phyloP scores from a whole-genome alignment of 2,797 vertebrate genomes.

The Salmo trutta region DNA sequence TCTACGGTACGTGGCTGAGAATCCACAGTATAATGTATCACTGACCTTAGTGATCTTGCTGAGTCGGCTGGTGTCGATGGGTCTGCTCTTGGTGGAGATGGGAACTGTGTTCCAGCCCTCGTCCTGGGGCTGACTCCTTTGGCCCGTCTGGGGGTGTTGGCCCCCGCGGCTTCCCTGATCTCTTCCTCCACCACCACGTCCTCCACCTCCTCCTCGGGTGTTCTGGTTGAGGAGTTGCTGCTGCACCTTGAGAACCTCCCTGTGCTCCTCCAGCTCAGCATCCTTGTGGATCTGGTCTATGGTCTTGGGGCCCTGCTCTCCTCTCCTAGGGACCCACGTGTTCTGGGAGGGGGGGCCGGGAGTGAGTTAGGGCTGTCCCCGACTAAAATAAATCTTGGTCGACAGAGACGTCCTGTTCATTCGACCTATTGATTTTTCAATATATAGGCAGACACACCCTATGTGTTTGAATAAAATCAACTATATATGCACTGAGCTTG shows the following conservation, averaged over 20 bases:
- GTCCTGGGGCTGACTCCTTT: slow-evolving; percentile 81
- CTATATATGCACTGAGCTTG: too few relatives aligned
- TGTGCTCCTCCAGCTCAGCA: slow-evolving; percentile 91
- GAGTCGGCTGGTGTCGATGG: slow-evolving; percentile 89
- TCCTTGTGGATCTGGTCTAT: slow-evolving; percentile 99
- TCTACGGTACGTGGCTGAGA: not conserved
- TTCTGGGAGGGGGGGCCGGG: slow-evolving; percentile 65
- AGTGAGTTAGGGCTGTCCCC: not conserved
- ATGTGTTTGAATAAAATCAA: too few relatives aligned
- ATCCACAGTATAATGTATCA: not conserved
- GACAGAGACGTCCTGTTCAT: too few relatives aligned
- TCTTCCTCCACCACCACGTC: slow-evolving; percentile 39
- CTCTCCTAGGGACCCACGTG: slow-evolving; percentile 92
- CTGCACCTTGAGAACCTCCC: slow-evolving; percentile 93
- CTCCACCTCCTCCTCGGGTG: slow-evolving; percentile 65
- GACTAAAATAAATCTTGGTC: not conserved
- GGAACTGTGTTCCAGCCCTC: slow-evolving; percentile 98
- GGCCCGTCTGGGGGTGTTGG: slow-evolving; percentile 67
- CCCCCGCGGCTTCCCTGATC: slow-evolving; percentile 64
- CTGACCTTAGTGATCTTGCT: slow-evolving; percentile 92
- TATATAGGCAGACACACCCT: too few relatives aligned
- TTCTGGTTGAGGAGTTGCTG: slow-evolving; percentile 92
- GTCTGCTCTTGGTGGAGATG: slow-evolving; percentile 93
- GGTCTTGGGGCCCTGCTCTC: slow-evolving; percentile 96
- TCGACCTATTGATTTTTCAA: too few relatives aligned